Conservation (phyloP, 1,140 invertebrate genomes). For the Stratiolaelaps scimitus region DNA sequence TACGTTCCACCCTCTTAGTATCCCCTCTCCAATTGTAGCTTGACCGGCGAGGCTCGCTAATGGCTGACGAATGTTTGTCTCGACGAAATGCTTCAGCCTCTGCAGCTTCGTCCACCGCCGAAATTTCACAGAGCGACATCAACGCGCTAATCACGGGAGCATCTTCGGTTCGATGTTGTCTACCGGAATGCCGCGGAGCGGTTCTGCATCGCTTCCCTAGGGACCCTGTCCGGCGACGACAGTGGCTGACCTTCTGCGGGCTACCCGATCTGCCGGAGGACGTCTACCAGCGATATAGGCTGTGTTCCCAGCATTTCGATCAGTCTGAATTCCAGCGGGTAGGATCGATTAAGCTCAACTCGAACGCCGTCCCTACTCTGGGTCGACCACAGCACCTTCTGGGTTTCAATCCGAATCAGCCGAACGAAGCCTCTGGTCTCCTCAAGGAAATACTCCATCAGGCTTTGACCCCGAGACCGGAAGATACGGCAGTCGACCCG, state of each 20-base stretch:
- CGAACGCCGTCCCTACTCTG: neutral
- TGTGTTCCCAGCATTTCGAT: constrained; percentile 23
- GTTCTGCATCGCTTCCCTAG: constrained; percentile 5
- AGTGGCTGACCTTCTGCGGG: constrained; percentile 4
- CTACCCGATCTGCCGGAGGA: constrained; percentile 9
- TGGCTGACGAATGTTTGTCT: too few species aligned
- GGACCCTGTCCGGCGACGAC: neutral
- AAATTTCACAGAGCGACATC: neutral
- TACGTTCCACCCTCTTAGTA: too few species aligned
- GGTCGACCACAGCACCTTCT: neutral
- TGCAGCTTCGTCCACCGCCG: too few species aligned
- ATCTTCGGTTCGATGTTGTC: constrained; percentile 3
- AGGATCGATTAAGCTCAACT: neutral
- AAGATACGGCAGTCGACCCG: neutral
- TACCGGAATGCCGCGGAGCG: neutral
- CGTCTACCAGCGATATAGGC: neutral
- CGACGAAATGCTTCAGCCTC: too few species aligned
- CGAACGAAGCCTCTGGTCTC: neutral
- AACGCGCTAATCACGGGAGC: constrained; percentile 11
- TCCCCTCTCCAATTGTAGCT: too few species aligned
- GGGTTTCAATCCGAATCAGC: constrained; percentile 1
- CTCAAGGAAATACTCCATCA: neutral
- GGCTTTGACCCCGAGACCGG: neutral
- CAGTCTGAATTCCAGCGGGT: neutral
- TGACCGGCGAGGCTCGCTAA: too few species aligned